Evolutionary conservation across 2,113 vertebrate species (phyloP).

Genomic region (Phylloscopus trochilus): DNA sequence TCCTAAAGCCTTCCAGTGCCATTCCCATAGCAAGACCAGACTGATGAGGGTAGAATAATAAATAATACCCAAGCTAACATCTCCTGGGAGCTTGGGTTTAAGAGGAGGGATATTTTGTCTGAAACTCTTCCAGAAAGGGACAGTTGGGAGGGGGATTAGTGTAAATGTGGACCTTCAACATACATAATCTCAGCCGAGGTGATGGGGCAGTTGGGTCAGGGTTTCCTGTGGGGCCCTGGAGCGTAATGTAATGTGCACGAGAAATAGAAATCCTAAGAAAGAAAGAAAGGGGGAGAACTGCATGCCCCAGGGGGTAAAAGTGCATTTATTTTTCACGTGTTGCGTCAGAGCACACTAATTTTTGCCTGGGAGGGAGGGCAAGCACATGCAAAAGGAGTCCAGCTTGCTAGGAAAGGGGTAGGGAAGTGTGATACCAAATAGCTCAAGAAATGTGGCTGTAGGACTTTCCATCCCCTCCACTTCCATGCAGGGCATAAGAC

Average conservation of each 20-base stretch:
- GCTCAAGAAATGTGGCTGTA: neutral
- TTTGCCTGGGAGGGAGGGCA: neutral
- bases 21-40: neutral
- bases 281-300: neutral
- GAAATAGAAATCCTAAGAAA: neutral
- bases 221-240: neutral
- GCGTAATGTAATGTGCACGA: no score
- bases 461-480: neutral
- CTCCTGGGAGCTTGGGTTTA: neutral
- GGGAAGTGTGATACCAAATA: neutral
- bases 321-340: neutral
- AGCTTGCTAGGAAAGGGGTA: rapidly evolving
- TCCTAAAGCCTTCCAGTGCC: neutral
- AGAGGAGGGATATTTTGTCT: neutral
- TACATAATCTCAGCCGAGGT: neutral
- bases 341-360: neutral
- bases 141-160: neutral
- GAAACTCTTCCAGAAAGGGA: neutral
- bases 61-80: neutral
- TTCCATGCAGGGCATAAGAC: rapidly evolving
- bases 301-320: neutral
- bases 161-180: neutral
- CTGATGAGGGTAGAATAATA: neutral
- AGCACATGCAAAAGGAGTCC: neutral
- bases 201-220: neutral